phyloP scores from a whole-genome alignment of 2,797 vertebrate species.

The Aeoliscus strigatus region DNA sequence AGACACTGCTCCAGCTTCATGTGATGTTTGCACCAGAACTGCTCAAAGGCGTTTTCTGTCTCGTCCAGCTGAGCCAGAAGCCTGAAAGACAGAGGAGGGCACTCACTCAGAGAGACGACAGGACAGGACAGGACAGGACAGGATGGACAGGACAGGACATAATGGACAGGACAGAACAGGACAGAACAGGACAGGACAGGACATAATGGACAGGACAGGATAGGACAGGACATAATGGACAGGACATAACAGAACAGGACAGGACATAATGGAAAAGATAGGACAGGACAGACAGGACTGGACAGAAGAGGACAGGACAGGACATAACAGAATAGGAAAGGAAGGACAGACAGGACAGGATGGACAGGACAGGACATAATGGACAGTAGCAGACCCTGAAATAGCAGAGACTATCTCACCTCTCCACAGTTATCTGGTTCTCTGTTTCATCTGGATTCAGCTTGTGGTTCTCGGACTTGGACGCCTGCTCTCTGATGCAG shows the following conservation, averaged over 20 bases:
- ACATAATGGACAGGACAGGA: background rate
- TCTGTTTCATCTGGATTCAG: slow-evolving; percentile 86
- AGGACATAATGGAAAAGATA: slow-evolving; percentile 43
- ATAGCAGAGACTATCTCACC: slow-evolving; percentile 65
- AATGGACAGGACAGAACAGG: too few species aligned
- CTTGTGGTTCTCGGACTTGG: slow-evolving; percentile 74
- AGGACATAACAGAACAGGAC: too few species aligned
- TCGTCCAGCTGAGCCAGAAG: slow-evolving; percentile 88
- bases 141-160: background rate
- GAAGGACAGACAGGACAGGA: background rate
- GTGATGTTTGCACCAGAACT: slow-evolving; percentile 90
- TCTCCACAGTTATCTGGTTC: slow-evolving; percentile 87
- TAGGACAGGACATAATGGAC: too few species aligned
- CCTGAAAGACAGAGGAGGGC: slow-evolving; percentile 68
- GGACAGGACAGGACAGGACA: background rate
- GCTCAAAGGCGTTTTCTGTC: slow-evolving; percentile 89
- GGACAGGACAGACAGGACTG: slow-evolving; percentile 7
- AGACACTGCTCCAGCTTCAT: slow-evolving; percentile 89
- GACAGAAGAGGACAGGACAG: background rate
- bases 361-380: background rate
- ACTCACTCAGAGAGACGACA: background rate
- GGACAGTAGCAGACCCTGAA: too few species aligned
- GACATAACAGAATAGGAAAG: too few species aligned
- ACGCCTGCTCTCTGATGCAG: slow-evolving; percentile 85
- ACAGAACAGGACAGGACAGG: slow-evolving; percentile 35